Conservation (phyloP, 1,140 invertebrate species). For the Cylas formicarius region DNA sequence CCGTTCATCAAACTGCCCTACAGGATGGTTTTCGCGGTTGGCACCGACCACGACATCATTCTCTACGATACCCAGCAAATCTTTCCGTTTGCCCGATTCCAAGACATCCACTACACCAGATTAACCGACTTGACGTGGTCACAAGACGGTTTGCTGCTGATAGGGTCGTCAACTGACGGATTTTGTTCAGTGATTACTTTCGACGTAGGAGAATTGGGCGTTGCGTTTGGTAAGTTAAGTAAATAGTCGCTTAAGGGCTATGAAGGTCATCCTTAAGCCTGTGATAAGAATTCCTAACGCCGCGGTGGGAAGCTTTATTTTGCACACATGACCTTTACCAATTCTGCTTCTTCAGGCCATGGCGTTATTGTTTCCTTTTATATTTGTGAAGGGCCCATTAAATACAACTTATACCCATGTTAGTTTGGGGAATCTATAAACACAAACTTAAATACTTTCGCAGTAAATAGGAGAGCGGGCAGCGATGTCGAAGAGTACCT, state of each 20-base stretch:
- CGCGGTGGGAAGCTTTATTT: too few species aligned
- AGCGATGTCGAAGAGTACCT: constrained; percentile 38
- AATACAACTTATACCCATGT: too few species aligned
- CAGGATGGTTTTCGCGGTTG: constrained; percentile 83
- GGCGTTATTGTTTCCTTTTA: too few species aligned
- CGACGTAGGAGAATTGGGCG: constrained; percentile 72
- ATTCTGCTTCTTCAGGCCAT: too few species aligned
- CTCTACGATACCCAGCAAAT: constrained; percentile 89
- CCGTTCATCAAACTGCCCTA: constrained; percentile 64
- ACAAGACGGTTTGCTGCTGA: constrained; percentile 68
- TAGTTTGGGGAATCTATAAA: too few species aligned
- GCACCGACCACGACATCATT: constrained; percentile 76
- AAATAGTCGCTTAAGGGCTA: too few species aligned
- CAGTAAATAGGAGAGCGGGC: too few species aligned
- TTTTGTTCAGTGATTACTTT: constrained; percentile 91
- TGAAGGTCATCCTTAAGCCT: too few species aligned
- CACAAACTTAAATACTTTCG: too few species aligned
- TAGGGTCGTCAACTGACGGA: constrained; percentile 90
- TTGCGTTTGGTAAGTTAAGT: constrained; percentile 52
- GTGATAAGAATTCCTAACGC: too few species aligned
- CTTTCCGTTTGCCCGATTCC: constrained; percentile 74
- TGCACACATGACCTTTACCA: too few species aligned
- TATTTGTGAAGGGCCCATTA: too few species aligned
- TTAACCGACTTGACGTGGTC: constrained; percentile 92
- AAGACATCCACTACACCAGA: constrained; percentile 90